phyloP scores from a whole-genome alignment of 2,113 vertebrate species.

The Gallinago undulata region DNA sequence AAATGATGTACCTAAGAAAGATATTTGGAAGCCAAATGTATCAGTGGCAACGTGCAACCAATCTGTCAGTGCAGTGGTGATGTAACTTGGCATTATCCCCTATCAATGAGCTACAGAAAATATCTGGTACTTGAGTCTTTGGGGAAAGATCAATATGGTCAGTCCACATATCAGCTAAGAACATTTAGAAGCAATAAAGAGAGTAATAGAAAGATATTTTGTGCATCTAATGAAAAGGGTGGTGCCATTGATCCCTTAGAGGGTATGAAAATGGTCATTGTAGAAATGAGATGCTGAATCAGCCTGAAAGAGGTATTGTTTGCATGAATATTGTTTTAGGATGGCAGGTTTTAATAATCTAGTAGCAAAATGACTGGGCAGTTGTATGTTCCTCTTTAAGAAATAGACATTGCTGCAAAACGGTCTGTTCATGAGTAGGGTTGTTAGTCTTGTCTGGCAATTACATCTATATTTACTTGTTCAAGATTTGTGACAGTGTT shows the following conservation, averaged over 20 bases:
- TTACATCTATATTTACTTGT: not conserved
- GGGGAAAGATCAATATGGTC: constrained; percentile 31
- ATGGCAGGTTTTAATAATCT: not conserved
- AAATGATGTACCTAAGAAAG: constrained; percentile 46
- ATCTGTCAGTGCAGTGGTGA: constrained; percentile 40
- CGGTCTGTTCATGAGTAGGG: not conserved
- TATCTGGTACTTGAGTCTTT: constrained; percentile 21
- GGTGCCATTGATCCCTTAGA: not conserved
- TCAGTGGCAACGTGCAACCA: constrained; percentile 8
- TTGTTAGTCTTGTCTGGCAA: not conserved
- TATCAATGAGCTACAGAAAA: constrained; percentile 29
- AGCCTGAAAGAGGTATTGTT: not conserved
- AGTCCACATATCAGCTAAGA: not conserved
- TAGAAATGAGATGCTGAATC: constrained; percentile 42
- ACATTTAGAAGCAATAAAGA: constrained; percentile 25
- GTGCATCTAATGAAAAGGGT: not conserved
- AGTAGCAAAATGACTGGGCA: not conserved
- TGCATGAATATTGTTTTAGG: not conserved
- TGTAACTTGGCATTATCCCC: constrained; percentile 40
- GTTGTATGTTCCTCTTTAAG: not conserved
- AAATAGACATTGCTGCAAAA: not conserved
- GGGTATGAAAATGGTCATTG: not conserved
- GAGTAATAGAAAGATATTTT: not conserved
- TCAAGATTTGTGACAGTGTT: not conserved
- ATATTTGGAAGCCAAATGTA: constrained; percentile 44